phyloP scores from a whole-genome alignment of 2,797 vertebrate species.

The Rhynchonycteris naso region DNA sequence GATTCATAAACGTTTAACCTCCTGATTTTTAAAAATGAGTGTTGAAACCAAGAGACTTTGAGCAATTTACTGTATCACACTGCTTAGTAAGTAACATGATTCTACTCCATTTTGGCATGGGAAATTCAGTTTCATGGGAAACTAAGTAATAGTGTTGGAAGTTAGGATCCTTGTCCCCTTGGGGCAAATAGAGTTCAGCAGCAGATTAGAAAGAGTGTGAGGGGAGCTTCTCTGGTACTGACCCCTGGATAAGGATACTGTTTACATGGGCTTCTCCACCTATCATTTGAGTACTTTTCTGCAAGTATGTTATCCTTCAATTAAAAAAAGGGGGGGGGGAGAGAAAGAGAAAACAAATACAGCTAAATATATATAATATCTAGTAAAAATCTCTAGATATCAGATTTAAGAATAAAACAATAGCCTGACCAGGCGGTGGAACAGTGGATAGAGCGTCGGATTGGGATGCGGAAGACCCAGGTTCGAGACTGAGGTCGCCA shows the following conservation, averaged over 20 bases:
- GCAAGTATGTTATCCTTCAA: not conserved
- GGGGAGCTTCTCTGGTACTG: not conserved
- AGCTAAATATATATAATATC: not conserved
- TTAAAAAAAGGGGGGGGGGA: not conserved
- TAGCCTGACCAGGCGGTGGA: too few relatives aligned
- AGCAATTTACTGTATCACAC: not conserved
- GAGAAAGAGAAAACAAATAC: not conserved
- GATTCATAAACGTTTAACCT: not conserved
- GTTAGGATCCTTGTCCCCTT: not conserved
- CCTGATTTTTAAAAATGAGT: constrained; percentile 31
- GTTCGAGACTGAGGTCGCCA: too few relatives aligned
- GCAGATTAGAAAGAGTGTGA: not conserved
- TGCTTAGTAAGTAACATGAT: not conserved
- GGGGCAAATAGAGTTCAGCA: not conserved
- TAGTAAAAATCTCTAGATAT: not conserved
- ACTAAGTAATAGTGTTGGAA: not conserved
- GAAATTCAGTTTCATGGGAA: not conserved
- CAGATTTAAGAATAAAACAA: too few relatives aligned
- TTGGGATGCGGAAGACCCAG: too few relatives aligned
- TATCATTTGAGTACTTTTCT: not conserved
- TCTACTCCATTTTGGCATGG: not conserved
- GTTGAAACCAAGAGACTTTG: not conserved
- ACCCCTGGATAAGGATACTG: not conserved
- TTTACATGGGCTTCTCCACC: not conserved
- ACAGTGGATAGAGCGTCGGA: too few relatives aligned